Conservation (phyloP, 1,140 invertebrate species). For the fruit fly (Drosophila melanogaster) region Release_6_plus_ISO1_MT NT_033777.3:16378501-16379000, state of each 20-base stretch:
- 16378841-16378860: not conserved
- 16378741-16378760: constrained; percentile 82
- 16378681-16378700: constrained; percentile 19
- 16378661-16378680: not conserved
- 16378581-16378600: constrained; percentile 92
- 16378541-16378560: constrained; percentile 99
- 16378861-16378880: constrained; percentile 3
- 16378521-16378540: constrained; percentile 98
- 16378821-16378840: constrained; percentile 13
- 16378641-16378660: constrained; percentile 60
- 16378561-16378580: constrained; percentile 99
- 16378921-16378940: constrained; percentile 79
- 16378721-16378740: constrained; percentile 79
- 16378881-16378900: constrained; percentile 48
- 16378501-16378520: constrained; percentile 98
- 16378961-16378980: constrained; percentile 81
- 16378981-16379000: constrained; percentile 70
- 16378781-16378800: constrained; percentile 68
- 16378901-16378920: constrained; percentile 17
- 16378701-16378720: constrained; percentile 71
- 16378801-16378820: constrained; percentile 4
- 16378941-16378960: constrained; percentile 80
- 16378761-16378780: constrained; percentile 83
- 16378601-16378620: constrained; percentile 24
- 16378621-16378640: constrained; percentile 44